Base-by-base conservation (phyloP, 2,113 vertebrate species). In the Pionites leucogaster region DNA sequence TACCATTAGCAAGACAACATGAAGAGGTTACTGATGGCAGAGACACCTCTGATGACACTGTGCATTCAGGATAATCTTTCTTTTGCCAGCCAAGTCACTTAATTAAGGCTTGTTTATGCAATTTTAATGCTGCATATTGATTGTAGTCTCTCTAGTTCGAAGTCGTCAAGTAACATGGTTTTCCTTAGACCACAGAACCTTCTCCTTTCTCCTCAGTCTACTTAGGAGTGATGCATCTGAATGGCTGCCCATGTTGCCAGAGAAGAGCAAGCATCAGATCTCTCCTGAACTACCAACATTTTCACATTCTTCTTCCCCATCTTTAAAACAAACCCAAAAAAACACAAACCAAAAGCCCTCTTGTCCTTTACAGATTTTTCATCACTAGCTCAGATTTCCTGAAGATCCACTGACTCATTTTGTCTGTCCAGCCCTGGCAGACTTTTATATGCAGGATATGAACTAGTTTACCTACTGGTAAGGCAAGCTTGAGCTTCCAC, bases 401-500 rank as follows among this genome's bases (percentile, higher is more conserved):
- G 86, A 92, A 74, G 55, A 90, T 83, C 80, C 83, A 80, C 83
- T 77, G 89, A 83, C 68, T 81, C 71, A 39, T 33, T 63, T 53
- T 47, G 76, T 35, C 80, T 69, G 72, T 25, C 41, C 68, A 67
- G 33, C 24, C 55, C 60, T 31, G 72, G 50, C 53, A 91, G 67
- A 37, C 53, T 69, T 92, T 64, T 57, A 60, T 33, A 46, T 4
- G 60, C 88, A 76, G 62, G 14, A 35, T 79, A 94, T 9, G 84
- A 95, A 84, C 74, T 44, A 19, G 46, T 59, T 13, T 79, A 67
- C 70, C 85, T 31, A 35, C 67, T 88, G 82, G 52, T 65, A 79
- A 79, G 93, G 79, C 82, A 90, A 94, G 82, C 85, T 62, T 35
- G 67, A 85, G 46, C 71, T 95, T 96, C 92, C 93, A 94, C 90